Conservation (phyloP, 2,888 invertebrate genomes). For the Sarcophaga rosellei region DNA sequence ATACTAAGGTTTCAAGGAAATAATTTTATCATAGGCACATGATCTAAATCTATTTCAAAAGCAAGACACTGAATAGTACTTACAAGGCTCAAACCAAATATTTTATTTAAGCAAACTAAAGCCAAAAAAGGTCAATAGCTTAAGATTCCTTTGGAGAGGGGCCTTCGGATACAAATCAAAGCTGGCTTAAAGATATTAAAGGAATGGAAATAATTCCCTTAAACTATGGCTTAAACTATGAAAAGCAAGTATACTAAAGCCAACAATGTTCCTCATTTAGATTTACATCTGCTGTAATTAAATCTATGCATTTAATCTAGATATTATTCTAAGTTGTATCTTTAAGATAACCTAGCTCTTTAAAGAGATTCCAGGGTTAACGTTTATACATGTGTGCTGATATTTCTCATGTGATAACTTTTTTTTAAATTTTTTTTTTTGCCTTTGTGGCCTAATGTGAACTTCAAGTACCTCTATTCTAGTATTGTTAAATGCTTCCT, state of each 20-base stretch:
- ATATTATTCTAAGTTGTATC: not conserved
- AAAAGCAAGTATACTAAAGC: no score
- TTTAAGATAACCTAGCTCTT: slow-evolving; percentile 8
- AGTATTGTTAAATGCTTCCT: no score
- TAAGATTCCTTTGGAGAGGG: no score
- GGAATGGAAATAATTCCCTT: no score
- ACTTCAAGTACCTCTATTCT: not conserved
- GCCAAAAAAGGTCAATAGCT: no score
- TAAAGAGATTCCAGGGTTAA: not conserved
- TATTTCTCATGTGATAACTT: slow-evolving; percentile 9
- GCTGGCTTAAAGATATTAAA: no score
- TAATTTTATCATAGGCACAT: not conserved
- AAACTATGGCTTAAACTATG: no score
- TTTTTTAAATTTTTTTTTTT: not conserved
- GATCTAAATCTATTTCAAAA: not conserved
- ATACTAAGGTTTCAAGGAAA: not conserved
- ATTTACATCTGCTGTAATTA: slow-evolving; percentile 43
- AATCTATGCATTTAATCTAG: slow-evolving; percentile 14
- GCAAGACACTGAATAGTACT: no score
- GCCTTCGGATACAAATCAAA: no score
- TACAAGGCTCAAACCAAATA: no score
- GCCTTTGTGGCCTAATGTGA: slow-evolving; percentile 29
- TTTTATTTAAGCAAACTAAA: no score
- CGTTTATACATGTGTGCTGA: not conserved
- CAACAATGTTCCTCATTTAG: not conserved